Evolutionary conservation across 2,888 invertebrate species (phyloP), one percentile per base, ranked within the genome.

Genomic region (Portevinia maculata): DNA sequence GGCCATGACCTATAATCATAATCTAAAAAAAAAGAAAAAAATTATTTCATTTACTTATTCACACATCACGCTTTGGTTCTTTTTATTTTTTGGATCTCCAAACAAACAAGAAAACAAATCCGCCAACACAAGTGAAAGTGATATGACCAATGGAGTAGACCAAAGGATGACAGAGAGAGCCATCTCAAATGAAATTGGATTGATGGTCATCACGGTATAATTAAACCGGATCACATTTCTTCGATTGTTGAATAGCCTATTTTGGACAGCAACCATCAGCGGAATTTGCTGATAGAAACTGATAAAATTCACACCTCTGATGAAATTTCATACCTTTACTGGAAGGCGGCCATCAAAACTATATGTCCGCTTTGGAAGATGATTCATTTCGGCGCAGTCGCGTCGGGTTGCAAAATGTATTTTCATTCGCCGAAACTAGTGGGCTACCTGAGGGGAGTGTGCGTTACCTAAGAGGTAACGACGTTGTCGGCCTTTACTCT

Each of bases 61-160:
- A 19, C 59, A 65, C 70, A 13, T 59, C 57, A 37, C 52, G 32
- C 11, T 41, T 17, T 55, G 34, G 28, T 30, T 46, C 21, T 52
- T 59, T 3, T 44, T 32, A 52, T 39, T 71, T 69, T 74, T 62
- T 64, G 64, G 70, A 62, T 13, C 13, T 50, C 52, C 59, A 46
- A n/a, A 1, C 21, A 50, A 48, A 46, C 37, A 70, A 37, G 41
- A 81, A 75, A 83, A 76, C 52, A 65, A 76, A 81, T 76, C 65
- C 73, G 73, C 83, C 83, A 73, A 78, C 78, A 67, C 78, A 78
- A 83, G 83, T 83, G 83, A 83, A 83, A 83, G 83, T 83, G 78
- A 83, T 83, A 71, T 65, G 75, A 65, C 59, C 71, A 19, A 55
- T 48, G 41, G 24, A 67, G 44, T 28, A 50, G 67, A 73, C 13